These are phyloP conservation scores for Escarpia spicata DNA, from an alignment of 2,888 invertebrate species.

Conservation along the genomic window DNA sequence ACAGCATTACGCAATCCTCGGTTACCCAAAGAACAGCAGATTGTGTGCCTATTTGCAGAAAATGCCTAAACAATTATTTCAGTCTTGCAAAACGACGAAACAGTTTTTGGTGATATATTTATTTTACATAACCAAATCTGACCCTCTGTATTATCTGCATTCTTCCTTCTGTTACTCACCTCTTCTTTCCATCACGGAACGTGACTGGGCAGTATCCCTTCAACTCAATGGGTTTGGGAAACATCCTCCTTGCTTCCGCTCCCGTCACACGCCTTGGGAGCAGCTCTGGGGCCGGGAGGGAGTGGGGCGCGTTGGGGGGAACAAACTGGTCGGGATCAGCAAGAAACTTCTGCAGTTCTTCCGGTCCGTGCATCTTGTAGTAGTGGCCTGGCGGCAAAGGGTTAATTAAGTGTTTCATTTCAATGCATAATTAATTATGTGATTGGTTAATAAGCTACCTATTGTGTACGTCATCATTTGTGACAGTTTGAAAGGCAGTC, in stretches of 20 bases:
- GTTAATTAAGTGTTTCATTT: not conserved
- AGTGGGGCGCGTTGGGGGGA: slow-evolving; percentile 55
- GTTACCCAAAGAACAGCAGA: too few species aligned
- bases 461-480: not conserved
- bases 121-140: not conserved
- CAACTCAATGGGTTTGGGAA: slow-evolving; percentile 53
- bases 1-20: too few species aligned
- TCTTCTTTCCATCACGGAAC: slow-evolving; percentile 62
- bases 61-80: too few species aligned
- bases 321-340: slow-evolving; percentile 61
- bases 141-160: not conserved
- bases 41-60: too few species aligned
- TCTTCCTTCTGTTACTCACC: slow-evolving; percentile 44
- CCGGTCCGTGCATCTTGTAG: slow-evolving; percentile 61
- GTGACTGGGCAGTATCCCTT: slow-evolving; percentile 65
- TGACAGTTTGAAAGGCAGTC: not conserved
- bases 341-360: slow-evolving; percentile 59
- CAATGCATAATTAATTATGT: not conserved
- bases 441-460: not conserved
- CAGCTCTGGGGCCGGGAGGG: slow-evolving; percentile 57
- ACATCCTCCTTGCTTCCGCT: slow-evolving; percentile 50
- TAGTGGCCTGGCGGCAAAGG: slow-evolving; percentile 58
- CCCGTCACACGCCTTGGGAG: slow-evolving; percentile 52
- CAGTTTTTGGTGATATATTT: not conserved
- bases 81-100: too few species aligned